Base-by-base conservation (phyloP, 2,797 vertebrate genomes). In the Pangasius djambal region DNA sequence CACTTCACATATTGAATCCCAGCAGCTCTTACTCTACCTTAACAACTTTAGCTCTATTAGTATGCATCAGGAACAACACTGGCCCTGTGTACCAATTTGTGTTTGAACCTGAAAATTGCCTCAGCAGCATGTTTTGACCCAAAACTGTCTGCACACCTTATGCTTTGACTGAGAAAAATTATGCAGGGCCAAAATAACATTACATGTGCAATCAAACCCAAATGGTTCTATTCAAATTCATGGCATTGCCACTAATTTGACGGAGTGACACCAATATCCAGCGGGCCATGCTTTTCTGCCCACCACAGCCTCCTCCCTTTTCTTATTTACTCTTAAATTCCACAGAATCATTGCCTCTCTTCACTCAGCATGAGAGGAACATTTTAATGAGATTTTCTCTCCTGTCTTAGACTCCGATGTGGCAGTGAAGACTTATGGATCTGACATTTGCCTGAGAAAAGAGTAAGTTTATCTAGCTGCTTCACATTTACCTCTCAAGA, bases 191-290 rank as follows among this genome's bases (percentile, higher is more conserved):
- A 92, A 92, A 94, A 94, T 94, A 94, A 94, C 93, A 94, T 94
- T 94, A 93, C 93, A 94, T 90, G 90, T 93, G 92, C 94, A 94
- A 96, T 96, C 94, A 95, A 91, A 92, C 91, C 85, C 92, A 95
- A 96, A 96, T 96, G 91, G 95, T 94, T 94, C 94, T 92, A 93
- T 96, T 96, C 92, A 92, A 91, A 95, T 96, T 95, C 95, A 95
- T 91, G 92, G 95, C 94, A 91, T 92, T 91, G 31, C 61, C 15
- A 79, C 94, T 95, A 95, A 96, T 96, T 96, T 94, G 89, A 94
- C 90, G 87, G 92, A 94, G 91, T 95, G 95, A 96, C 95, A 95
- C 93, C 95, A 96, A 96, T 96, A 96, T 96, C 92, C 94, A 93
- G 91, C 86, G 92, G 94, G 95, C 93, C 93, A 93, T 89, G 84